These are phyloP conservation scores for Heliconius congener DNA, from an alignment of 1,140 invertebrate genomes.

Conservation along the genomic window DNA sequence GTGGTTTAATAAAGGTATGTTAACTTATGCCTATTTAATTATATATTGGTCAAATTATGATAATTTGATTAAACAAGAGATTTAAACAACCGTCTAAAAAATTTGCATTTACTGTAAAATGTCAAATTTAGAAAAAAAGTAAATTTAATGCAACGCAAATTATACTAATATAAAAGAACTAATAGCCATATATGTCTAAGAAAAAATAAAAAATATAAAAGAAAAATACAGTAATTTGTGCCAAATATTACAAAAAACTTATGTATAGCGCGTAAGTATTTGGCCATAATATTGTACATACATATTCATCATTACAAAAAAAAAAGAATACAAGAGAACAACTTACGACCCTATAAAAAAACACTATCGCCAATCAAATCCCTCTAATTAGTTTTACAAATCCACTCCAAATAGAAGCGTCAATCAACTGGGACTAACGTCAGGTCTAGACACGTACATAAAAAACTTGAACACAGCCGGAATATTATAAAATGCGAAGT, in stretches of 20 bases:
- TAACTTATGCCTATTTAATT: not conserved
- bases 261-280: not conserved
- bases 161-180: too few species aligned
- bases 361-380: not conserved
- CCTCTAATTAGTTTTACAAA: too few species aligned
- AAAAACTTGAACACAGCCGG: too few species aligned
- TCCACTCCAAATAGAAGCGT: too few species aligned
- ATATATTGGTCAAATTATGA: not conserved
- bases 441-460: too few species aligned
- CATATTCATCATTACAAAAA: not conserved
- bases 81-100: not conserved
- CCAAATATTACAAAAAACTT: not conserved
- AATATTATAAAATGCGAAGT: too few species aligned
- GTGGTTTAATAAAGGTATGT: not conserved
- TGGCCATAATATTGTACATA: not conserved
- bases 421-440: too few species aligned
- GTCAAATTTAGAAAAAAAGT: too few species aligned
- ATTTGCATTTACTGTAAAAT: too few species aligned
- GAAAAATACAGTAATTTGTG: not conserved
- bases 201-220: too few species aligned
- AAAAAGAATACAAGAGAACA: not conserved
- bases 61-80: not conserved
- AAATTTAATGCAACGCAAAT: too few species aligned
- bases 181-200: too few species aligned
- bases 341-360: not conserved